Percentiles rank a stretch among this genome's conserved stretches.
phyloP scores from a whole-genome alignment of 2,888 invertebrate species.

The Mechanitis mazaeus region DNA sequence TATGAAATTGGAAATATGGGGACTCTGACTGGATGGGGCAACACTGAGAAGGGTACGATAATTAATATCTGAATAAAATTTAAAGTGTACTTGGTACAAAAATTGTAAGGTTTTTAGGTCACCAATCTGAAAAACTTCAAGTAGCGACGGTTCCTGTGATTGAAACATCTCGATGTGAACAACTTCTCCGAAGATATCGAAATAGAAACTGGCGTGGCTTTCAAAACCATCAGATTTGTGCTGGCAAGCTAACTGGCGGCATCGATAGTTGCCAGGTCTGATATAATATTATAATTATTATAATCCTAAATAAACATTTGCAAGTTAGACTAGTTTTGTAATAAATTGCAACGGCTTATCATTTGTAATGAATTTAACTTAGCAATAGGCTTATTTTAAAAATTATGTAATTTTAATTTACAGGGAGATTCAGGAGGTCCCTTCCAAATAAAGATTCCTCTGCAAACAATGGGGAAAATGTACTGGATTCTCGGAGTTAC shows the following conservation, averaged over 20 bases:
- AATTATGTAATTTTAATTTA: neutral
- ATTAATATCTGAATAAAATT: no score
- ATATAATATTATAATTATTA: neutral
- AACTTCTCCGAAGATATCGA: slow-evolving; percentile 35
- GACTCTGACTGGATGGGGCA: slow-evolving; percentile 34
- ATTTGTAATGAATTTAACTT: no score
- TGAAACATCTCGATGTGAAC: slow-evolving; percentile 38
- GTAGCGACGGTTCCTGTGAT: slow-evolving; percentile 47
- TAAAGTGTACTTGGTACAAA: slow-evolving; percentile 31
- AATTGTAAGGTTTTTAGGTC: neutral
- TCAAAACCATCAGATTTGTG: slow-evolving; percentile 50
- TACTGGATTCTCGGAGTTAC: slow-evolving; percentile 36
- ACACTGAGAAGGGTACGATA: slow-evolving; percentile 19
- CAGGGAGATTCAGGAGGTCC: slow-evolving; percentile 41
- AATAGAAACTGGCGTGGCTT: slow-evolving; percentile 51
- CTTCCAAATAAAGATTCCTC: slow-evolving; percentile 34
- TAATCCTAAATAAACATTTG: no score
- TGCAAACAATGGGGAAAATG: slow-evolving; percentile 31
- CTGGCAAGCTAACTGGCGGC: slow-evolving; percentile 53
- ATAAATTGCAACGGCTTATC: no score
- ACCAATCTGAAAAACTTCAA: slow-evolving; percentile 37
- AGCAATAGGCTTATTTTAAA: no score
- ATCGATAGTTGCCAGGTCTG: slow-evolving; percentile 57
- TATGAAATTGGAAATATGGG: slow-evolving; percentile 22
- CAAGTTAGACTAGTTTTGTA: no score